Conservation (phyloP, 1,140 invertebrate genomes). For the Drosophila gunungcola region DNA sequence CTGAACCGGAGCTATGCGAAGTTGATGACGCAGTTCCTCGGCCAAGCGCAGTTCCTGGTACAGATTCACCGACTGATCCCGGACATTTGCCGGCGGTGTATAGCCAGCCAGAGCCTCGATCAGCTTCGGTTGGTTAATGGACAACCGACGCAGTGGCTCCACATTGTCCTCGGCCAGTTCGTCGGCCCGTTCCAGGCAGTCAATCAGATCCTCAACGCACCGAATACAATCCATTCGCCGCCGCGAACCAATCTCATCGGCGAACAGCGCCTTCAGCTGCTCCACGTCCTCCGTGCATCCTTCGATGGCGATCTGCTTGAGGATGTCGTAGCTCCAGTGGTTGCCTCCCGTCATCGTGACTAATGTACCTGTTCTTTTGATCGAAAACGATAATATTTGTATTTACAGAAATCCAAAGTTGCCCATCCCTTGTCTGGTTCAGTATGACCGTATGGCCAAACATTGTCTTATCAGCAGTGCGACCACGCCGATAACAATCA, state of each 20-base stretch:
- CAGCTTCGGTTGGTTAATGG: slow-evolving; percentile 11
- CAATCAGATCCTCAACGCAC: slow-evolving; percentile 55
- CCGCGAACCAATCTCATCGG: slow-evolving; percentile 50
- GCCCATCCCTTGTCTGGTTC: neutral
- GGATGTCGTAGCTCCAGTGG: slow-evolving; percentile 59
- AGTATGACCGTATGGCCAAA: slow-evolving; percentile 8
- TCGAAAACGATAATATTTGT: neutral
- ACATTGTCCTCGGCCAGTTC: slow-evolving; percentile 58
- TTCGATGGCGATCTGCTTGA: slow-evolving; percentile 54
- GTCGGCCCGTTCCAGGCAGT: slow-evolving; percentile 66
- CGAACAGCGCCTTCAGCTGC: slow-evolving; percentile 49
- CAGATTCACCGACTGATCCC: slow-evolving; percentile 12
- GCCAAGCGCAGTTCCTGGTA: slow-evolving; percentile 62
- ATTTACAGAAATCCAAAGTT: neutral
- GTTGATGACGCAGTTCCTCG: slow-evolving; percentile 55
- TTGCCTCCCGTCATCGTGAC: slow-evolving; percentile 8
- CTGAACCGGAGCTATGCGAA: slow-evolving; percentile 30
- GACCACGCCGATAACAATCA: no score
- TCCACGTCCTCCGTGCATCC: slow-evolving; percentile 43
- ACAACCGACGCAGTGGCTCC: slow-evolving; percentile 33
- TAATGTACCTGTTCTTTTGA: neutral
- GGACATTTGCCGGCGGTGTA: slow-evolving; percentile 1
- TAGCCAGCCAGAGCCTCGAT: slow-evolving; percentile 43
- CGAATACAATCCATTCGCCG: slow-evolving; percentile 50
- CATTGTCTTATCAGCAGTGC: neutral